These are phyloP conservation scores for Lepidothrix coronata DNA, from an alignment of 2,113 vertebrate genomes.

Conservation along the genomic window DNA sequence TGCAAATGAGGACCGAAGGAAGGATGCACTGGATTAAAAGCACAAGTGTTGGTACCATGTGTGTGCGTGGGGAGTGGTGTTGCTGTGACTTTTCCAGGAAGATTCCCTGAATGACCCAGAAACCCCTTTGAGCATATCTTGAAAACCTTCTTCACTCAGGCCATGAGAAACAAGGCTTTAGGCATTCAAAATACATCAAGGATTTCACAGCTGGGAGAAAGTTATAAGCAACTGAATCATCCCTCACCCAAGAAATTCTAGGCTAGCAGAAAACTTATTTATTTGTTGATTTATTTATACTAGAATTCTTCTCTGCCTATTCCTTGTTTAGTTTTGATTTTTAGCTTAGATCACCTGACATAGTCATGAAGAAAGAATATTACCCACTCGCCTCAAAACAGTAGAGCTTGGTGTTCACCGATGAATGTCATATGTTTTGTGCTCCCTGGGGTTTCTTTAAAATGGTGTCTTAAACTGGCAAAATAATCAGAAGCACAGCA, in stretches of 20 bases:
- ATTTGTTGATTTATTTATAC: slow-evolving; percentile 65
- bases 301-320: slow-evolving; percentile 18
- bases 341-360: slow-evolving; percentile 20
- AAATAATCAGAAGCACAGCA: slow-evolving; percentile 60
- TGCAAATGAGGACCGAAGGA: neutral
- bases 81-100: slow-evolving; percentile 34
- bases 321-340: slow-evolving; percentile 10
- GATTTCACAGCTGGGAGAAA: neutral
- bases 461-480: slow-evolving; percentile 37
- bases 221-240: neutral
- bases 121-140: neutral
- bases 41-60: slow-evolving; percentile 55
- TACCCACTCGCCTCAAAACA: neutral
- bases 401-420: neutral
- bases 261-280: slow-evolving; percentile 21
- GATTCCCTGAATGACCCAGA: slow-evolving; percentile 39
- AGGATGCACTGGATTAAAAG: slow-evolving; percentile 51
- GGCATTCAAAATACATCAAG: neutral
- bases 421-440: slow-evolving; percentile 13
- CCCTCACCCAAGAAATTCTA: neutral
- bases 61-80: neutral
- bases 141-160: neutral
- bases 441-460: slow-evolving; percentile 9
- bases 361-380: neutral
- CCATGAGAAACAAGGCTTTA: neutral